These are phyloP conservation scores for Petroica traversi DNA, from an alignment of 2,113 vertebrate species.

Conservation along the genomic window DNA sequence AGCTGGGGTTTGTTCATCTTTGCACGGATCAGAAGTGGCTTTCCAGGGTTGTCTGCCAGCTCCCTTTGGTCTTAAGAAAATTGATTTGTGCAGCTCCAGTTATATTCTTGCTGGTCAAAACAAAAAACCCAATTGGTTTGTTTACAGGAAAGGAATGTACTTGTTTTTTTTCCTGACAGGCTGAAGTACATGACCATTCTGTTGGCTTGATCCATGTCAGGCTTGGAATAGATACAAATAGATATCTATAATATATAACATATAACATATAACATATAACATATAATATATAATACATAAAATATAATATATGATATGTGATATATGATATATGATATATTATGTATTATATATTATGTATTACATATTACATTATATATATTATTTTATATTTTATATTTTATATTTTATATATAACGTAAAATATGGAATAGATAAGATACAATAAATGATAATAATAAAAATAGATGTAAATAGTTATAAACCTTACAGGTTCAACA, in stretches of 20 bases:
- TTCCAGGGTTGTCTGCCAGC: not conserved
- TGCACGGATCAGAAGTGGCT: not conserved
- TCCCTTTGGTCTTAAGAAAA: not conserved
- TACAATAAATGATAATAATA: not conserved
- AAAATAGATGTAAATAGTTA: not conserved
- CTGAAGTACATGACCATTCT: not conserved
- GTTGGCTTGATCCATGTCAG: not conserved
- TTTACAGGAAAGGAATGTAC: not conserved
- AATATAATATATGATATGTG: not conserved
- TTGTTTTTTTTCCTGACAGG: not conserved
- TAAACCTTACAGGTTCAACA: not conserved
- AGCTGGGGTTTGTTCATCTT: not conserved
- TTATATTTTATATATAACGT: not conserved
- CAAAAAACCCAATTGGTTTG: not conserved
- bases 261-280: not conserved
- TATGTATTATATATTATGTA: no score
- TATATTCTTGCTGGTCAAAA: not conserved
- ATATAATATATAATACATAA: not conserved
- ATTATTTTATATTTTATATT: no score
- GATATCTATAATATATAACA: not conserved
- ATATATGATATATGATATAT: no score
- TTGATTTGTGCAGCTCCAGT: not conserved
- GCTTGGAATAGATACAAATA: not conserved
- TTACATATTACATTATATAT: no score
- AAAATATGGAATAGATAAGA: not conserved